Base-by-base conservation (phyloP, 2,888 invertebrate genomes). In the Lasioglossum malachurum region DNA sequence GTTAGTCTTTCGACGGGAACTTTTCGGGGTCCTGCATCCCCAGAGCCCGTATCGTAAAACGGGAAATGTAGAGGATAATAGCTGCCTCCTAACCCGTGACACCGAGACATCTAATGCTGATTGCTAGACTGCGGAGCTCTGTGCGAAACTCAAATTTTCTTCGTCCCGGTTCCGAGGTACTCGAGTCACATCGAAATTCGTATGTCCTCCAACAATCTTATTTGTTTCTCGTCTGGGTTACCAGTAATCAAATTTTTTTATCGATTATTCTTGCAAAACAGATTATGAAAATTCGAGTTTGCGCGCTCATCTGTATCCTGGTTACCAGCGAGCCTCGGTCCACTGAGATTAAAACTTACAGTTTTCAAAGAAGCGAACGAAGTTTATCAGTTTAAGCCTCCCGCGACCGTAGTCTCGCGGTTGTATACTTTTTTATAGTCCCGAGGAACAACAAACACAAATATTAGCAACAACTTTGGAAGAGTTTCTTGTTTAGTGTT, bases 1-100 rank as follows among this genome's bases (percentile, higher is more conserved):
- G 69, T 74, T 77, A 78, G 31, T 71, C 41, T 46, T 83, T 74
- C 64, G 31, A 69, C 57, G 14, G 46, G 46, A 72, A 46, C 31
- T 64, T 64, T 64, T 64, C 64, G 31, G 64, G 31, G 31, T 64
- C 31, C 16, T 31, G 31, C 31, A 14, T 60, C 14, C 64, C 7
- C 27, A 0, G 5, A 27, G 27, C 5, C 64, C 16, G 64, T 64
- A 64, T 64, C 64, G 64, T 64, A 64, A 64, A 64, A 31, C 31
- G 8, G 31, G 16, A 19, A 31, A 64, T 7, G 16, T 64, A 64
- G 31, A 31, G 27, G 16, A 19, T 19, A 64, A 64, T 31, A 19
- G 16, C 27, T 31, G 31, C 7, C 64, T 5, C 64, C n/a, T n/a
- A n/a, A 57, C 57, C 57, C 57, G n/a, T 4, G 57, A 57, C 4